Evolutionary conservation across 2,888 invertebrate genomes (phyloP).

Genomic region (Siphlonurus alternatus): DNA sequence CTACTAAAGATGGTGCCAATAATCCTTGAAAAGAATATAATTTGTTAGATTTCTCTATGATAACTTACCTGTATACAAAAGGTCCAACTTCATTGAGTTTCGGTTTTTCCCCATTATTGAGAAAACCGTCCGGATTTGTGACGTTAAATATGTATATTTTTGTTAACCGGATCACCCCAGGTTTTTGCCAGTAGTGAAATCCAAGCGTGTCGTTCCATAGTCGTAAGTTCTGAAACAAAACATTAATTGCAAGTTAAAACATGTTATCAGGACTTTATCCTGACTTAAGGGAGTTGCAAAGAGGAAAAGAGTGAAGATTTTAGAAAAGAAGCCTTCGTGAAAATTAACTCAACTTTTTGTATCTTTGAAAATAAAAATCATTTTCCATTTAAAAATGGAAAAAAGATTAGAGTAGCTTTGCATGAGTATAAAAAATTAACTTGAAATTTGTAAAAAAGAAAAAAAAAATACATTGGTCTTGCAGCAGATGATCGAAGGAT

Average conservation of each 20-base stretch:
- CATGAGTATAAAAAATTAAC: no score
- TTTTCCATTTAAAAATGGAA: no score
- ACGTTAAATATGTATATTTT: slow-evolving; percentile 83
- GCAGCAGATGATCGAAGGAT: no score
- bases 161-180: slow-evolving; percentile 64
- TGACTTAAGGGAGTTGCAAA: no score
- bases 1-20: no score
- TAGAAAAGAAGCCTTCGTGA: neutral
- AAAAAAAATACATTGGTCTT: no score
- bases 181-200: slow-evolving; percentile 79
- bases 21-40: neutral
- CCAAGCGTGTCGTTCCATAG: slow-evolving; percentile 71
- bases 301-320: neutral
- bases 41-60: neutral
- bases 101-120: slow-evolving; percentile 60
- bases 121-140: slow-evolving; percentile 65
- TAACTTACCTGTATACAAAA: slow-evolving; percentile 63
- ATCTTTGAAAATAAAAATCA: no score
- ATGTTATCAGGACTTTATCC: no score
- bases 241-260: slow-evolving; percentile 17
- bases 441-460: no score
- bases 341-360: no score
- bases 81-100: slow-evolving; percentile 69
- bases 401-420: no score
- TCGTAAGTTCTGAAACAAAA: slow-evolving; percentile 47